Base-by-base conservation (phyloP, 2,797 vertebrate species). In the Tragelaphus eurycerus region DNA sequence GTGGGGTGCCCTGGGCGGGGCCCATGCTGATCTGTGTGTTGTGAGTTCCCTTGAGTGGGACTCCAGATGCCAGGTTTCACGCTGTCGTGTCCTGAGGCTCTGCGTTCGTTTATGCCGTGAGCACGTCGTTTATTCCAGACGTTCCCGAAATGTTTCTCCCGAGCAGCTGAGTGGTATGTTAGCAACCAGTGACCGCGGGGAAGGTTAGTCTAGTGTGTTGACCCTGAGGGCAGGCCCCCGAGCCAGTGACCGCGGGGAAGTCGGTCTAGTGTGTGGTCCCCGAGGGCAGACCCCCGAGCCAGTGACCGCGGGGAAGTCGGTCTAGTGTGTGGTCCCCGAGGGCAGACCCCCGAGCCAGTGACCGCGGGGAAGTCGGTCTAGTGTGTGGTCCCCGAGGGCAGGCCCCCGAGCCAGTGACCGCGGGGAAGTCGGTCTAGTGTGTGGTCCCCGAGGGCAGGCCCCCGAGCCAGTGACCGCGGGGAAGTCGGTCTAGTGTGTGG, bases 321-420 rank as follows among this genome's bases (percentile, higher is more conserved):
- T 52, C 15, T 52, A 52, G 52, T 31, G 55, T 55, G 59, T 31
- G 0, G 60, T 3, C 29, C 29, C 60, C 29, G 15, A 52, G 52
- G 52, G 52, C 52, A 6, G 52, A 1, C 52, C 52, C 52, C 52
- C 6, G 52, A 16, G 52, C 50, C 17, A 7, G 67, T 38, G 34
- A 12, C 10, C 0, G 2, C 1, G 19, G 34, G n/a, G 67, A 7
- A 6, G 62, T n/a, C 4, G 31, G 62, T n/a, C 62, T 64, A 17
- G 31, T 8, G 64, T 38, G 38, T 27, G 1, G 71, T 12, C 71
- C 43, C 71, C 43, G 2, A 67, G n/a, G 64, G 2, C n/a, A 67
- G 64, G 2, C 19, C 74, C 74, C 25, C 34, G 34, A 34, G 34
- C 34, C 34, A 34, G 34, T 34, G 34, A 34, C 34, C 34, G 34